A percentile compares a stretch with the other conserved stretches of the same genome.
phyloP scores from a whole-genome alignment of 2,797 vertebrate species.

The Melanotaenia pygmaea region DNA sequence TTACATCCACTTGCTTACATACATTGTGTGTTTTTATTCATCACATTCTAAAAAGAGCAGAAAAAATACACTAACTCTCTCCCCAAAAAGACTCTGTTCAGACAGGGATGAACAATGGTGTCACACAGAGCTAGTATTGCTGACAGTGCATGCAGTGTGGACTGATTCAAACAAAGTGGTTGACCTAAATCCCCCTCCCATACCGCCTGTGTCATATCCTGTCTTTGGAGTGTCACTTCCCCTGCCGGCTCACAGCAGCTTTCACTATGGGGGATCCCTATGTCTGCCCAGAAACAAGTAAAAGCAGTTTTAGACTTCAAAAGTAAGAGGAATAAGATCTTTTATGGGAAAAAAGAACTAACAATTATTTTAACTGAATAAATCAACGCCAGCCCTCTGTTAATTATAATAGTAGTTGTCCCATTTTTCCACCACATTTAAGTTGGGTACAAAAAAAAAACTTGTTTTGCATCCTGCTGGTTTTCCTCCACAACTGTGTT shows the following conservation, averaged over 20 bases:
- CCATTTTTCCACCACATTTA: conserved; percentile 31
- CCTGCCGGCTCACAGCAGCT: conserved; percentile 62
- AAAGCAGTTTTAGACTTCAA: conserved; percentile 14
- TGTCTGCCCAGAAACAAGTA: conserved; percentile 43
- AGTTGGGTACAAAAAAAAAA: conserved; percentile 24
- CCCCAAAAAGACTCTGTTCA: not conserved
- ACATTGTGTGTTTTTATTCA: conserved; percentile 24
- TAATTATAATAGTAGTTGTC: conserved; percentile 29
- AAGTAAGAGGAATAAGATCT: conserved; percentile 6
- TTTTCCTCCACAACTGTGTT: conserved; percentile 18
- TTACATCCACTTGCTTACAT: conserved; percentile 22
- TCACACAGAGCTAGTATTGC: conserved; percentile 60
- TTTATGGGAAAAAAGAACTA: conserved; percentile 4
- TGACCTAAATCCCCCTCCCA: conserved; percentile 71
- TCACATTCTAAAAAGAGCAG: conserved; percentile 21
- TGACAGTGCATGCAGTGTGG: conserved; percentile 64
- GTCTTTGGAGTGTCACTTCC: conserved; percentile 71
- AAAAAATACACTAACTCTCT: not conserved
- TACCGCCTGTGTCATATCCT: conserved; percentile 75
- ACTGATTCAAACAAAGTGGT: conserved; percentile 61
- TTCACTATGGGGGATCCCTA: conserved; percentile 44
- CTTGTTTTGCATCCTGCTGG: conserved; percentile 12
- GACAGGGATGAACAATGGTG: conserved; percentile 42
- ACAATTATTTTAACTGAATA: conserved; percentile 36
- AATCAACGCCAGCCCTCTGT: conserved; percentile 26